phyloP scores from a whole-genome alignment of 2,888 invertebrate species.

The Exephanes ischioxanthus region DNA sequence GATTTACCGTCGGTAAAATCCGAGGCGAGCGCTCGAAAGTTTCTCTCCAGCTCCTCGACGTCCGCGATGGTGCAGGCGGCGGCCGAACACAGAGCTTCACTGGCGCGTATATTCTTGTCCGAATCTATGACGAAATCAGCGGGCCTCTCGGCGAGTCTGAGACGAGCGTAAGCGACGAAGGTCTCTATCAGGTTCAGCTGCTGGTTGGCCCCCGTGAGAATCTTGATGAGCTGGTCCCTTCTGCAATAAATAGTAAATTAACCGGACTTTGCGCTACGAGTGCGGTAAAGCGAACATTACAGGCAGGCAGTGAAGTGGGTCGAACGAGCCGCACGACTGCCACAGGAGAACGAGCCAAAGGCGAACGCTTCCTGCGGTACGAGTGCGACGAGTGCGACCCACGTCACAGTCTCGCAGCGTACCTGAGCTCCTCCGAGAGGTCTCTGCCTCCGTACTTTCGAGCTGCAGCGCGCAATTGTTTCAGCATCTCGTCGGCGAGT shows the following conservation, averaged over 20 bases:
- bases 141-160: constrained; percentile 66
- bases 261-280: no score
- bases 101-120: constrained; percentile 70
- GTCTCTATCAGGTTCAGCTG: constrained; percentile 73
- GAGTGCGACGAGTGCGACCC: no score
- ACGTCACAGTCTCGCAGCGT: not conserved
- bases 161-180: constrained; percentile 69
- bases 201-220: constrained; percentile 55
- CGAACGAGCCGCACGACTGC: no score
- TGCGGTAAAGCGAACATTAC: no score
- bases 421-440: constrained; percentile 56
- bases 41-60: constrained; percentile 65
- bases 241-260: constrained; percentile 11
- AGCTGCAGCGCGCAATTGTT: constrained; percentile 51
- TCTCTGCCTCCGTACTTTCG: constrained; percentile 35
- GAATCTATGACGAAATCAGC: constrained; percentile 71
- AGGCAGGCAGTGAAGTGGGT: no score
- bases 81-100: constrained; percentile 68
- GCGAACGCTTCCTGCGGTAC: no score
- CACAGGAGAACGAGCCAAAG: no score
- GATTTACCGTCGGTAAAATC: constrained; percentile 24
- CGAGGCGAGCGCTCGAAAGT: constrained; percentile 60
- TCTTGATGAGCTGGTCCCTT: constrained; percentile 41
- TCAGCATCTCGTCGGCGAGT: constrained; percentile 61
- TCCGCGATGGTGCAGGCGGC: constrained; percentile 67